Percentiles rank a stretch among this genome's conserved stretches.
Evolutionary conservation across 2,113 vertebrate genomes (phyloP).

Genomic region (Clarias gariepinus): DNA sequence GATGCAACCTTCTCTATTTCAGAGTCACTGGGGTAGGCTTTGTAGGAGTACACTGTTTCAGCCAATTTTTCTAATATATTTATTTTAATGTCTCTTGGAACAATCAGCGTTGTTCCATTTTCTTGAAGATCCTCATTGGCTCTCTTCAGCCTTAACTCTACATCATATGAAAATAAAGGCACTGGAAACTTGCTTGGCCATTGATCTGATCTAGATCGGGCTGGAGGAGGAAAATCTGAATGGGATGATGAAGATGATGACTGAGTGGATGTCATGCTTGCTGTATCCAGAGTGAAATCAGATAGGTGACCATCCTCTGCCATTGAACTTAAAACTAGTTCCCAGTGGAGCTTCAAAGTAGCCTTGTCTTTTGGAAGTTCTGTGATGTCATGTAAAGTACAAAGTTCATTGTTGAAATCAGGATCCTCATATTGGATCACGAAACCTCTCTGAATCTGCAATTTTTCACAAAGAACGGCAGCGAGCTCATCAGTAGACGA

Average conservation of each 20-base stretch:
- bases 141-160: conserved; percentile 40
- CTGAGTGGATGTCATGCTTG: conserved; percentile 32
- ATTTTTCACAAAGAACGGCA: conserved; percentile 32
- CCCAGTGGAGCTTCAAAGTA: conserved; percentile 31
- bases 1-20: conserved; percentile 44
- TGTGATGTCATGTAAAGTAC: conserved; percentile 27
- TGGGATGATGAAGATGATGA: conserved; percentile 2
- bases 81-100: conserved; percentile 46
- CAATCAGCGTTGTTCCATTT: conserved; percentile 28
- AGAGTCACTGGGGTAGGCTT: conserved; percentile 49
- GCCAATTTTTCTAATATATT: conserved; percentile 44
- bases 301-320: not conserved
- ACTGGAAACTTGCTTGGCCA: conserved; percentile 31
- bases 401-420: conserved; percentile 40
- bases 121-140: conserved; percentile 34
- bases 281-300: conserved; percentile 36
- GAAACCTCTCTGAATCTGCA: conserved; percentile 19
- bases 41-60: conserved; percentile 47
- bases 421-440: conserved; percentile 26
- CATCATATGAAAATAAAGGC: conserved; percentile 36
- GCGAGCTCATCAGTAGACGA: conserved; percentile 8
- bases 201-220: conserved; percentile 20
- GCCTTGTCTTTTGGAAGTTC: conserved; percentile 34
- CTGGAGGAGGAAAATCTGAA: not conserved
- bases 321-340: conserved; percentile 29